A percentile compares a stretch with the other conserved stretches of the same genome.
These are phyloP conservation scores for Pithecia hirsuta DNA, from an alignment of 2,797 vertebrate species.

Conservation along the genomic window DNA sequence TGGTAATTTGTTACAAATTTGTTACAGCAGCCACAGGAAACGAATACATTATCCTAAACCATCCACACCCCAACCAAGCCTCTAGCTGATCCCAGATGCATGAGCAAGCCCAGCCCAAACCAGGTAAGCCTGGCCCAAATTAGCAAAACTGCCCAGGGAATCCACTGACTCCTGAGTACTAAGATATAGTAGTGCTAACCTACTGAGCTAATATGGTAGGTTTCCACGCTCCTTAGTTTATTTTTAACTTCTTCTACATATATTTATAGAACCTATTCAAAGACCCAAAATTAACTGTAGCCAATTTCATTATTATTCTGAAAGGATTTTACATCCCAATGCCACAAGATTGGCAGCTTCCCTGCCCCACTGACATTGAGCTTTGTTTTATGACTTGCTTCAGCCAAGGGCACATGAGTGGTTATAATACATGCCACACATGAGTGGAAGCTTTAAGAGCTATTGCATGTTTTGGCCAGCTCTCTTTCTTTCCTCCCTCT, in stretches of 20 bases:
- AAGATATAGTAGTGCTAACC: background rate
- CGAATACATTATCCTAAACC: background rate
- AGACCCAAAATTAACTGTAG: background rate
- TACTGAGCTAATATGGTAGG: background rate
- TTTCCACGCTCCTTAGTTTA: background rate
- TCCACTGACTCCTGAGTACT: background rate
- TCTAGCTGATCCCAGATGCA: background rate
- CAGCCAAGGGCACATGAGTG: background rate
- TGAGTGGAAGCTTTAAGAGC: background rate
- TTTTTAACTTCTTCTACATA: background rate
- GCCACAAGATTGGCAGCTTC: background rate
- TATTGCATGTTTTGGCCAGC: background rate
- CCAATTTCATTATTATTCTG: background rate
- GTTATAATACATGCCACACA: background rate
- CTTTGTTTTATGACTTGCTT: background rate
- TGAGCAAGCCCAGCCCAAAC: background rate
- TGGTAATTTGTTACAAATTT: background rate
- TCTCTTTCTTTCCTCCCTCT: background rate
- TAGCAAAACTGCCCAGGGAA: background rate
- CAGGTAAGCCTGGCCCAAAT: background rate
- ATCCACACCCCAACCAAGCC: background rate
- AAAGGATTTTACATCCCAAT: background rate
- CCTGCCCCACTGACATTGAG: background rate
- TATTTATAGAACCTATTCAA: background rate
- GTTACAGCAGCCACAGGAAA: background rate